Evolutionary conservation across 2,888 invertebrate genomes (phyloP).

Genomic region (Dascillus cervinus): DNA sequence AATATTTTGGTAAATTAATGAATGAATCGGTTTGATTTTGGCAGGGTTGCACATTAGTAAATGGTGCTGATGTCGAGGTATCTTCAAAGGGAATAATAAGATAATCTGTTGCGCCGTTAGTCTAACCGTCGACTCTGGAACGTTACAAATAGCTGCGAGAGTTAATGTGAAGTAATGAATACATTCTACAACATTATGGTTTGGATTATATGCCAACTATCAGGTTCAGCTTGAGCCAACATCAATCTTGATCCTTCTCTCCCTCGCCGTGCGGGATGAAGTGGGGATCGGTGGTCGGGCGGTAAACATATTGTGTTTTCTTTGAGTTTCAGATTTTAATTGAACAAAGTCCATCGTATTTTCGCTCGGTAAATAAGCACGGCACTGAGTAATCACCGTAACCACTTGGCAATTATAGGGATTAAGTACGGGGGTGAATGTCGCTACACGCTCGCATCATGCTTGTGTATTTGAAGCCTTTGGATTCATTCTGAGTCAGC

Average conservation of each 20-base stretch:
- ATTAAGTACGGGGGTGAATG: conserved; percentile 46
- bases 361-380: too few relatives aligned
- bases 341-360: too few relatives aligned
- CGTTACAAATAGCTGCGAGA: conserved; percentile 39
- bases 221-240: conserved; percentile 40
- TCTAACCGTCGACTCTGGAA: conserved; percentile 19
- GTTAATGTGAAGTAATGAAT: conserved; percentile 44
- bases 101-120: conserved; percentile 23
- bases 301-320: too few relatives aligned
- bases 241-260: conserved; percentile 38
- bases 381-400: conserved; percentile 64
- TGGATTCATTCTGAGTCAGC: conserved; percentile 26
- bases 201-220: conserved; percentile 44
- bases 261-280: too few relatives aligned
- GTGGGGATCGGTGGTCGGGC: too few relatives aligned
- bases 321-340: too few relatives aligned
- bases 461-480: conserved; percentile 31
- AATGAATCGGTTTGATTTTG: too few relatives aligned
- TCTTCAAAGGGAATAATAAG: conserved; percentile 2
- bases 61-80: too few relatives aligned
- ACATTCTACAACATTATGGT: conserved; percentile 44
- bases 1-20: too few relatives aligned
- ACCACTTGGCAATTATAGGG: conserved; percentile 62
- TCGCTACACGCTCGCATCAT: conserved; percentile 37
- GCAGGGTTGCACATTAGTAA: too few relatives aligned